Base-by-base conservation (phyloP, 2,797 vertebrate genomes). In the Rhinogobio ventralis region DNA sequence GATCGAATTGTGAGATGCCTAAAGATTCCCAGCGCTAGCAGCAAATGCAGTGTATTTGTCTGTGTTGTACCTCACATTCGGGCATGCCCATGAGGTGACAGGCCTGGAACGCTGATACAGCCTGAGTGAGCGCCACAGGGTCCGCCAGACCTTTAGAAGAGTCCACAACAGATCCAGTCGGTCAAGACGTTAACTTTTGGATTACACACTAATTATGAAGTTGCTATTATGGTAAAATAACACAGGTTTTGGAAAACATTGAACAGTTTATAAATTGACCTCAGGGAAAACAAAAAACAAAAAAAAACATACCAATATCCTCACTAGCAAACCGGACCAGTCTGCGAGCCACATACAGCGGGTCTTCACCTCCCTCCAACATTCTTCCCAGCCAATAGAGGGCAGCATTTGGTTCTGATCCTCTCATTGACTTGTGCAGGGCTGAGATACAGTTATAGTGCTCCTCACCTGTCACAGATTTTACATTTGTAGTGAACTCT, bases 51-150 rank as follows among this genome's bases (percentile, higher is more conserved):
- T 25, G 68, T 66, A 1, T 46, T 33, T 68, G 83, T 15, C 67
- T 36, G 17, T 45, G 25, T 25, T 87, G 91, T 94, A 99, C 98
- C 96, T 99, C 97, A 90, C 98, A 99, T 91, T 99, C 97, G 0
- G 98, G 98, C 98, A 99, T 99, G 90, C 98, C 98, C 67, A 99
- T 98, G 80, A 99, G 97, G 91, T 99, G 98, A 90, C 97, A 99
- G 89, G 97, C 97, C 91, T 99, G 98, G 92, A 98, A 99, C 82
- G 97, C 93, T 36, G 97, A 96, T 76, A 99, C 98, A 23, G 98
- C 97, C 92, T 99, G 98, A 23, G 96, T 93, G 86, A 99, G 94
- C 28, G 98, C 98, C 1, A 93, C 87, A 0, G 98, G 96, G 93
- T 99, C 98, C 2, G 97, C 97, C 90, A 99, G 74, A 79, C 98